Conservation (phyloP, 1,140 invertebrate species). For the Calliopsis andreniformis region DNA sequence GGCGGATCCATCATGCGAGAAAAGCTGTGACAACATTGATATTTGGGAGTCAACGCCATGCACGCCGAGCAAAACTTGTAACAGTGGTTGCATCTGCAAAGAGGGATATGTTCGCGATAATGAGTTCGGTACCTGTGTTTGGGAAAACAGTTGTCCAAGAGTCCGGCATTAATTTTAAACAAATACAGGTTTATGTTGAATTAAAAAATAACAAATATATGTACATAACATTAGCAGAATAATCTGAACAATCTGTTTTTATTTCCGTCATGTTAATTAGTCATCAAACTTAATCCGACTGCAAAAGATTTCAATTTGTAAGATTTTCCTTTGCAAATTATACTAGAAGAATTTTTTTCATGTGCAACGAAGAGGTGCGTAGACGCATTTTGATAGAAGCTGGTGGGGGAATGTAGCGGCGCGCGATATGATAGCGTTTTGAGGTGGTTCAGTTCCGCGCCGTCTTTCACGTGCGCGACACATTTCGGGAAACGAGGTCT, state of each 20-base stretch:
- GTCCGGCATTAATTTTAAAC: constrained; percentile 13
- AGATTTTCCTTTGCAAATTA: too few relatives aligned
- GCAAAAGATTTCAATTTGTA: too few relatives aligned
- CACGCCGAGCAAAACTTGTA: constrained; percentile 18
- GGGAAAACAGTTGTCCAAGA: constrained; percentile 36
- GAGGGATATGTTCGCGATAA: constrained; percentile 42
- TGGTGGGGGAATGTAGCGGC: constrained; percentile 49
- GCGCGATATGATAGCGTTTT: constrained; percentile 58
- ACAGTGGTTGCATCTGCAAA: constrained; percentile 47
- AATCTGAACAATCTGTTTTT: too few relatives aligned
- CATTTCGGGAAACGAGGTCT: constrained; percentile 36
- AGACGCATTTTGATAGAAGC: constrained; percentile 44
- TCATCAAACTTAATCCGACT: too few relatives aligned
- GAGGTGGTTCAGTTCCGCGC: constrained; percentile 53
- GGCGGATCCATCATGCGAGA: constrained; percentile 31
- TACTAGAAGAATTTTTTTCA: neutral
- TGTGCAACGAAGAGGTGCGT: constrained; percentile 32
- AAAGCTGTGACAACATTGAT: constrained; percentile 45
- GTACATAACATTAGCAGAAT: too few relatives aligned
- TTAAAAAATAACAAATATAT: too few relatives aligned
- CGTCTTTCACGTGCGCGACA: constrained; percentile 52
- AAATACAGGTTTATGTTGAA: too few relatives aligned
- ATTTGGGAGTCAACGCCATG: constrained; percentile 26
- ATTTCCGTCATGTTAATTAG: too few relatives aligned
- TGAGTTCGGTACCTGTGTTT: constrained; percentile 23